A percentile compares a stretch with the other conserved stretches of the same genome.
phyloP scores from a whole-genome alignment of 2,888 invertebrate genomes.

The Pyrgus malvae region DNA sequence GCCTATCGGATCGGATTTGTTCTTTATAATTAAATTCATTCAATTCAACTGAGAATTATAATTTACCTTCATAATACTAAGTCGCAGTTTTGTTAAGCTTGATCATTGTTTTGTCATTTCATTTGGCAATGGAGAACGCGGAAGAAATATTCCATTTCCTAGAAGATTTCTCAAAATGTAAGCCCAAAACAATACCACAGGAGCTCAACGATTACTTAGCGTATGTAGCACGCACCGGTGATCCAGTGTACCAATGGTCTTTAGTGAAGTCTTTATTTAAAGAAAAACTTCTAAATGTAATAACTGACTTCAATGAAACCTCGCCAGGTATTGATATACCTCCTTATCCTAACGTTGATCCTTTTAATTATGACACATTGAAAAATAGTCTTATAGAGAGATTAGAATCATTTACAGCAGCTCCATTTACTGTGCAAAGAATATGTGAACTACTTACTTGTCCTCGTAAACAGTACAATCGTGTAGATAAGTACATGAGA shows the following conservation, averaged over 20 bases:
- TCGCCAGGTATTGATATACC: slow-evolving; percentile 89
- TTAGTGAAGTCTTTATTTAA: slow-evolving; percentile 93
- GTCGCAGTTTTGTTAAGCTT: too few species aligned
- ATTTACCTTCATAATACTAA: too few species aligned
- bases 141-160: slow-evolving; percentile 92
- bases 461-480: slow-evolving; percentile 96
- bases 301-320: slow-evolving; percentile 93
- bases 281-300: slow-evolving; percentile 92
- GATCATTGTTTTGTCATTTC: too few species aligned
- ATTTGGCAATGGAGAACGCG: slow-evolving; percentile 95
- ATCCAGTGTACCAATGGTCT: slow-evolving; percentile 96
- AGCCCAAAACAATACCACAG: slow-evolving; percentile 89
- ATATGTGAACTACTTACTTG: slow-evolving; percentile 96
- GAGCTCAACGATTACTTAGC: slow-evolving; percentile 94
- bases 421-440: slow-evolving; percentile 97
- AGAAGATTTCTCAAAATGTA: slow-evolving; percentile 91
- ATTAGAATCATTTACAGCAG: slow-evolving; percentile 91
- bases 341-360: slow-evolving; percentile 94
- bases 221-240: slow-evolving; percentile 96
- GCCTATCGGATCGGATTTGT: too few species aligned
- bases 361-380: slow-evolving; percentile 94
- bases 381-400: slow-evolving; percentile 91
- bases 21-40: too few species aligned
- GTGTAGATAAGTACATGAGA: slow-evolving; percentile 97
- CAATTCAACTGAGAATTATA: too few species aligned